Percentiles rank a stretch among this genome's conserved stretches.
Evolutionary conservation across 2,113 vertebrate genomes (phyloP).

Genomic region (Eptesicus fuscus): DNA sequence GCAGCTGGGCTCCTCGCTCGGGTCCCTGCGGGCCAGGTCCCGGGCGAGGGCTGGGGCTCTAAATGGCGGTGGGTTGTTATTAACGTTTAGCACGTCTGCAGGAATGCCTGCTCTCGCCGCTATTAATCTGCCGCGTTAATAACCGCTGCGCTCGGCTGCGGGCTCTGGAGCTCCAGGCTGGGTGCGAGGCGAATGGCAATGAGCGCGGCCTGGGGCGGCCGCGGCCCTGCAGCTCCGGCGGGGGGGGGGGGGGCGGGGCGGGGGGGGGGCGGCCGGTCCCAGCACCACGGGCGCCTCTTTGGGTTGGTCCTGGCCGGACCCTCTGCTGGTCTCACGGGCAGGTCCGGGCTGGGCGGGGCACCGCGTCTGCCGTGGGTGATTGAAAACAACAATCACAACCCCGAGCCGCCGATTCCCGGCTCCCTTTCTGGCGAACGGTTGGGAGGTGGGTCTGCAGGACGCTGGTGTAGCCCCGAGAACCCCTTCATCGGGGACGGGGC

Average conservation of each 20-base stretch:
- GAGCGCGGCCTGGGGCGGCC: fast-evolving
- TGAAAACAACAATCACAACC: too few relatives aligned
- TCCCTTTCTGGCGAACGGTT: background rate
- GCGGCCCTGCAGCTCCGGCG: fast-evolving
- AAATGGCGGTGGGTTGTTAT: conserved; percentile 94
- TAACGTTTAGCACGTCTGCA: conserved; percentile 94
- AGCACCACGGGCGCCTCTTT: conserved; percentile 27
- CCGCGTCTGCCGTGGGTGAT: background rate
- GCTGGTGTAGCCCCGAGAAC: conserved; percentile 6
- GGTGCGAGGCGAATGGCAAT: conserved; percentile 65
- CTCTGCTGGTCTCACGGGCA: conserved; percentile 48
- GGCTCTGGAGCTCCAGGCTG: conserved; percentile 76
- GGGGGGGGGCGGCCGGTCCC: too few relatives aligned
- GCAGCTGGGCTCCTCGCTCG: background rate
- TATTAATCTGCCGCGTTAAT: conserved; percentile 93
- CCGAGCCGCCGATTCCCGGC: fast-evolving
- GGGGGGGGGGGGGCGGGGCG: background rate
- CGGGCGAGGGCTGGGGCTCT: conserved; percentile 84
- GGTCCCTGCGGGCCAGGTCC: conserved; percentile 82
- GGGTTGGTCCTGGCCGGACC: background rate
- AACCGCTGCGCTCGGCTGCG: conserved; percentile 80
- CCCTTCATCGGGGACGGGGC: background rate
- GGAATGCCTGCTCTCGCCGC: conserved; percentile 85
- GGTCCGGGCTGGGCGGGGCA: conserved; percentile 40
- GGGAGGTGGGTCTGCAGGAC: background rate